Evolutionary conservation across 2,888 invertebrate genomes (phyloP).

Genomic region (Congeria kusceri): DNA sequence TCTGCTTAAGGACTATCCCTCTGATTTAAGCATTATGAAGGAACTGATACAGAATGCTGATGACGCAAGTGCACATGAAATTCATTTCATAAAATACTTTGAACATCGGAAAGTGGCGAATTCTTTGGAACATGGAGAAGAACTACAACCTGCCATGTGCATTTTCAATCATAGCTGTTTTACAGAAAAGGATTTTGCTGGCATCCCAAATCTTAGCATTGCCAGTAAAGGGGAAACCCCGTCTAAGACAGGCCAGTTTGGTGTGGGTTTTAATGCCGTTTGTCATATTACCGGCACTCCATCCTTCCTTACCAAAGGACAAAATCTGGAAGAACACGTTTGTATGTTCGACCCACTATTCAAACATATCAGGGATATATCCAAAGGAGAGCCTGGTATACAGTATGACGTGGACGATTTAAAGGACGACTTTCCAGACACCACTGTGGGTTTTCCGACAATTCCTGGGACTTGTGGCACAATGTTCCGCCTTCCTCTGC

Average conservation of each 20-base stretch:
- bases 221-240: slow-evolving; percentile 80
- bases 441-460: slow-evolving; percentile 3
- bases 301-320: slow-evolving; percentile 77
- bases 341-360: slow-evolving; percentile 74
- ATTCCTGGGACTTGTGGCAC: slow-evolving; percentile 59
- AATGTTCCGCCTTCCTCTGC: slow-evolving; percentile 81
- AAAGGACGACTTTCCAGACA: slow-evolving; percentile 18
- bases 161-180: slow-evolving; percentile 81
- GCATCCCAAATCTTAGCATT: slow-evolving; percentile 80
- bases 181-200: slow-evolving; percentile 75
- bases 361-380: slow-evolving; percentile 27
- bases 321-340: slow-evolving; percentile 51
- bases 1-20: slow-evolving; percentile 79
- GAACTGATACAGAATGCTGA: slow-evolving; percentile 83
- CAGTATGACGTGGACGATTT: slow-evolving; percentile 19
- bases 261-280: slow-evolving; percentile 83
- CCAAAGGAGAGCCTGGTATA: slow-evolving; percentile 26
- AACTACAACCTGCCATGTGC: slow-evolving; percentile 26
- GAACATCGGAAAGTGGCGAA: slow-evolving; percentile 37
- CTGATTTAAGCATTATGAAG: slow-evolving; percentile 80
- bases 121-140: no score
- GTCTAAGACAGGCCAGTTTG: slow-evolving; percentile 82
- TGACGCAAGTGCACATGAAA: slow-evolving; percentile 80
- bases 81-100: slow-evolving; percentile 79
- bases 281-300: slow-evolving; percentile 84